Conservation (phyloP, 2,797 vertebrate genomes). For the Microctenopoma lineatum region DNA sequence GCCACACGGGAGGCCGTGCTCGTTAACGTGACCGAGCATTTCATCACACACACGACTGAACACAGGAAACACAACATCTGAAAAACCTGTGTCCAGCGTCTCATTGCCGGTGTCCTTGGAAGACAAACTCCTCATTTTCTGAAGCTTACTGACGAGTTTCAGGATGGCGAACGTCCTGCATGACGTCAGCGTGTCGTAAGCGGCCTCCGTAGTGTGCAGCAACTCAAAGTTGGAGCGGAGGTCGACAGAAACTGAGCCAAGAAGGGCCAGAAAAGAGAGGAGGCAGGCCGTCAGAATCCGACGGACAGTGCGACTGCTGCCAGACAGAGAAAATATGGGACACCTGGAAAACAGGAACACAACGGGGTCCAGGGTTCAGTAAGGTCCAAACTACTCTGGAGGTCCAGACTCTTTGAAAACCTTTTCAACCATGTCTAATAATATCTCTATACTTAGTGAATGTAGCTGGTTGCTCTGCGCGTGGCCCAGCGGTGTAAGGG, state of each 20-base stretch:
- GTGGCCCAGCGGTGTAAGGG: too few species aligned
- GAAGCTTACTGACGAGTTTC: conserved; percentile 79
- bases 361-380: not conserved
- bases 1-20: conserved; percentile 67
- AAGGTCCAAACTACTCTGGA: too few species aligned
- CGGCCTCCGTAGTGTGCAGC: conserved; percentile 76
- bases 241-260: conserved; percentile 84
- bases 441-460: too few species aligned
- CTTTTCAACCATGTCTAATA: too few species aligned
- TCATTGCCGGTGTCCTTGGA: conserved; percentile 16
- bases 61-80: conserved; percentile 32
- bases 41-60: conserved; percentile 70
- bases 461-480: too few species aligned
- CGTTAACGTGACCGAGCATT: conserved; percentile 30
- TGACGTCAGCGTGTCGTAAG: conserved; percentile 80
- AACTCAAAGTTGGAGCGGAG: conserved; percentile 77
- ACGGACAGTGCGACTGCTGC: conserved; percentile 77
- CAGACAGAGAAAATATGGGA: conserved; percentile 57
- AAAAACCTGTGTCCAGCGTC: not conserved
- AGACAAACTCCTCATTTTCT: conserved; percentile 74
- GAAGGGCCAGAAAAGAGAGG: conserved; percentile 86
- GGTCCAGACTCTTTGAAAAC: too few species aligned
- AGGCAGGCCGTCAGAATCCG: conserved; percentile 84
- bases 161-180: conserved; percentile 79
- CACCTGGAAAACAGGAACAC: conserved; percentile 55